Conservation (phyloP, 2,888 invertebrate species). For the Buathra laborator region DNA sequence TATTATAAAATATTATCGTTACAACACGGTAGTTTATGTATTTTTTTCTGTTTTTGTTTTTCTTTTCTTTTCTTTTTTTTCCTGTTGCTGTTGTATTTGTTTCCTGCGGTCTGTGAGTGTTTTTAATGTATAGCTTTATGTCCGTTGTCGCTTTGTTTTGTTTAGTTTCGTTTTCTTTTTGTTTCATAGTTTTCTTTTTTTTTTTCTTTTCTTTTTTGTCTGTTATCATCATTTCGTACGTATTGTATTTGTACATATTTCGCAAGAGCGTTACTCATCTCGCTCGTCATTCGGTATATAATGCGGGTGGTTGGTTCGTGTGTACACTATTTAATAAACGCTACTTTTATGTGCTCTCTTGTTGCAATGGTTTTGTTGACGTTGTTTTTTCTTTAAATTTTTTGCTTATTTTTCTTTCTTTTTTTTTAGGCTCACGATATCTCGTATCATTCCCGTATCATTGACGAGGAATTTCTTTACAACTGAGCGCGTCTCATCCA, state of each 20-base stretch:
- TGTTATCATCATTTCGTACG: slow-evolving; percentile 52
- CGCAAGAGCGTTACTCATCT: slow-evolving; percentile 48
- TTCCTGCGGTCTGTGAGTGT: slow-evolving; percentile 45
- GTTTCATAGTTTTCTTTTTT: slow-evolving; percentile 22
- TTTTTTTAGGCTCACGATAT: slow-evolving; percentile 71
- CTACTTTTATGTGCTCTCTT: slow-evolving; percentile 62
- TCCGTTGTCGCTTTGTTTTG: slow-evolving; percentile 38
- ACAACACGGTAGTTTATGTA: slow-evolving; percentile 63
- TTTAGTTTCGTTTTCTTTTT: slow-evolving; percentile 48
- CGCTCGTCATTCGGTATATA: slow-evolving; percentile 52
- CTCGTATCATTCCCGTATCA: slow-evolving; percentile 55
- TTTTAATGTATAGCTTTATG: slow-evolving; percentile 45
- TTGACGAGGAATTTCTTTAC: slow-evolving; percentile 55
- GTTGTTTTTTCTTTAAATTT: slow-evolving; percentile 31
- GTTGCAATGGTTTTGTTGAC: slow-evolving; percentile 57
- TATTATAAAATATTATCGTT: slow-evolving; percentile 77
- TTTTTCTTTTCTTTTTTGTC: slow-evolving; percentile 28
- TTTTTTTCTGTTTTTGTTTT: background rate
- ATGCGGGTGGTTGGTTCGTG: slow-evolving; percentile 66
- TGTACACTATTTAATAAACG: slow-evolving; percentile 58
- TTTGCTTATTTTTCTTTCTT: slow-evolving; percentile 2
- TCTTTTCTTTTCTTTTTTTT: slow-evolving; percentile 17
- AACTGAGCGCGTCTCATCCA: slow-evolving; percentile 40
- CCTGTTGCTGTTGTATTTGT: slow-evolving; percentile 30
- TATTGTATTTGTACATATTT: slow-evolving; percentile 65